phyloP scores from a whole-genome alignment of 2,113 vertebrate species.

The Bos indicus region DNA sequence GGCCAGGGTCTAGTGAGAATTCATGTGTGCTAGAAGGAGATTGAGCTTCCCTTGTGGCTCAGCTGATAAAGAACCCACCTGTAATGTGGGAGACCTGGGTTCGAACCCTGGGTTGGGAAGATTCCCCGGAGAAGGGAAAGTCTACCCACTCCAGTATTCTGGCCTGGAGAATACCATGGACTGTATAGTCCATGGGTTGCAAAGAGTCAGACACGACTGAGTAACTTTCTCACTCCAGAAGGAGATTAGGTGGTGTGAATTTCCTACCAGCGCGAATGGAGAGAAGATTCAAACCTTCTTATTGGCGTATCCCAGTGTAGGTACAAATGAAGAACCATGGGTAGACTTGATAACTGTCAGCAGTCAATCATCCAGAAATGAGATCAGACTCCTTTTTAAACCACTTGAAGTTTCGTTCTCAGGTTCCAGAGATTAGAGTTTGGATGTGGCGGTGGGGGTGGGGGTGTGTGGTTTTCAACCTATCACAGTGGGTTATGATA shows the following conservation, averaged over 20 bases:
- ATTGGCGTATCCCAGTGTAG: background rate
- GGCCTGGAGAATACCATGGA: background rate
- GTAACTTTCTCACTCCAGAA: background rate
- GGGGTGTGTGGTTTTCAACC: background rate
- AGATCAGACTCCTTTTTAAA: background rate
- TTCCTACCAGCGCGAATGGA: accelerated
- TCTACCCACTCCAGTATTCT: background rate
- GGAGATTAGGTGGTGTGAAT: background rate
- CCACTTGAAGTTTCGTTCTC: background rate
- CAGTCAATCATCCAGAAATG: background rate
- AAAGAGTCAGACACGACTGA: background rate
- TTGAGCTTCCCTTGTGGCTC: background rate
- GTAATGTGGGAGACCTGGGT: background rate
- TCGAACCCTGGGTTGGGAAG: background rate
- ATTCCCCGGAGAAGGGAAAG: background rate
- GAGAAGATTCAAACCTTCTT: too few relatives aligned
- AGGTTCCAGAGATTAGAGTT: background rate
- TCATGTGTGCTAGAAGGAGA: too few relatives aligned
- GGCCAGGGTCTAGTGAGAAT: background rate
- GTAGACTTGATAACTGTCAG: background rate
- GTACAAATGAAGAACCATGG: background rate
- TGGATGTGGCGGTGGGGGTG: background rate
- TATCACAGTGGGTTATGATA: background rate
- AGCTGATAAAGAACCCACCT: background rate
- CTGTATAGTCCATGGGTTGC: background rate